phyloP scores from a whole-genome alignment of 2,888 invertebrate species.

The Eristalinus aeneus region DNA sequence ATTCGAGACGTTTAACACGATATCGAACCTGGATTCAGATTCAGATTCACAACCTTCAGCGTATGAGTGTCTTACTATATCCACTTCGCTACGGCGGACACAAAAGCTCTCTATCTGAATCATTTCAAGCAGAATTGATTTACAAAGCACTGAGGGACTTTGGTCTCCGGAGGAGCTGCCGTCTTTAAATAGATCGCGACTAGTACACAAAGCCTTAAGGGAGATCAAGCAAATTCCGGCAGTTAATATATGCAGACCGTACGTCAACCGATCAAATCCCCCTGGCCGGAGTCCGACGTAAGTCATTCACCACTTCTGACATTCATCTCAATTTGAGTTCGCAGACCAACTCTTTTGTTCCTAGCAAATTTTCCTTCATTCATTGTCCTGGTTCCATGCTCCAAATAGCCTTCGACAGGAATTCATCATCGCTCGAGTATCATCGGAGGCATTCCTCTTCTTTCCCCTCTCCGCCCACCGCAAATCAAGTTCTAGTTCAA shows the following conservation, averaged over 20 bases:
- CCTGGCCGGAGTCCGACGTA: neutral
- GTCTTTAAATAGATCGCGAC: neutral
- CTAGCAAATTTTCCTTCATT: neutral
- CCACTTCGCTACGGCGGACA: no score
- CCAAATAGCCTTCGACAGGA: constrained; percentile 37
- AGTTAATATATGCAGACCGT: neutral
- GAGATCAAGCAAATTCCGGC: neutral
- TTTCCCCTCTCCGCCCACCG: neutral
- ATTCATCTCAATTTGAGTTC: neutral
- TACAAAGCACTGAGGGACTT: neutral
- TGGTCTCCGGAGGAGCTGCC: neutral
- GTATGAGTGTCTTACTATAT: no score
- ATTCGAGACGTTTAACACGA: no score
- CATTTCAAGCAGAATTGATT: no score
- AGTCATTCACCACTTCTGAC: neutral
- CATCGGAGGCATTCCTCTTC: constrained; percentile 9
- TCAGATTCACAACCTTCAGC: no score
- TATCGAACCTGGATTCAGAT: no score
- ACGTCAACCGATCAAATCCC: neutral
- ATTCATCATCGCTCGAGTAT: constrained; percentile 27
- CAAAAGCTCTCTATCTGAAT: neutral
- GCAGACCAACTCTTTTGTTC: neutral
- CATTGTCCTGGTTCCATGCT: constrained; percentile 27
- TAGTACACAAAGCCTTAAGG: neutral
- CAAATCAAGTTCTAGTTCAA: neutral